A percentile compares a stretch with the other conserved stretches of the same genome.
Conservation (phyloP, 1,140 invertebrate genomes). For the Globodera ellingtonae region DNA sequence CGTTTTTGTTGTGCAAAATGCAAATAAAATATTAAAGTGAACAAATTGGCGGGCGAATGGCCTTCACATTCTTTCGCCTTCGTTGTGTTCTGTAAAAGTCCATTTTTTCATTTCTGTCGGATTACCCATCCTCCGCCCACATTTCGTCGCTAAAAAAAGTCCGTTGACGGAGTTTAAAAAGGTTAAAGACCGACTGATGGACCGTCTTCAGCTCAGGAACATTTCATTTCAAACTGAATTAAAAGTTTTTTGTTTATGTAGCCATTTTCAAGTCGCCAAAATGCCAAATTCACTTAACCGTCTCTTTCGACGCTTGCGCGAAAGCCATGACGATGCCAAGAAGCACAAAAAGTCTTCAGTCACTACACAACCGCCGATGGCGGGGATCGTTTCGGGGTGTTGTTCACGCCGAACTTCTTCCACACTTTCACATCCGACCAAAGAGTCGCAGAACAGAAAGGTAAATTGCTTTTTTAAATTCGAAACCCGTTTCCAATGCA, state of each 20-base stretch:
- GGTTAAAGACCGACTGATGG: too few relatives aligned
- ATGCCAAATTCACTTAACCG: constrained; percentile 12
- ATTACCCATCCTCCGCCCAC: not conserved
- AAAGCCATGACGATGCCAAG: not conserved
- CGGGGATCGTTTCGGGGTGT: not conserved
- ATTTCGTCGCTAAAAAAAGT: not conserved
- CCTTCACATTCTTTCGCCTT: not conserved
- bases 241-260: not conserved
- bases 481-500: not conserved
- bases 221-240: not conserved
- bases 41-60: not conserved
- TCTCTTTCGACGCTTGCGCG: constrained; percentile 4
- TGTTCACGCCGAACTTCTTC: constrained; percentile 28
- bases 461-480: not conserved
- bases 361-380: not conserved
- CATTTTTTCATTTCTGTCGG: not conserved
- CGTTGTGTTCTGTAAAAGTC: not conserved
- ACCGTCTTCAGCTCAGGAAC: not conserved
- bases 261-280: not conserved
- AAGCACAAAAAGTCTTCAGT: not conserved
- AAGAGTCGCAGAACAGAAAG: not conserved
- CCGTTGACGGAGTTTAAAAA: not conserved
- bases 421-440: not conserved
- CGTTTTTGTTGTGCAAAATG: too few relatives aligned
- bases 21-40: not conserved